Percentiles rank a stretch among this genome's conserved stretches.
These are phyloP conservation scores for Autographa gamma DNA, from an alignment of 2,888 invertebrate species.

Conservation along the genomic window DNA sequence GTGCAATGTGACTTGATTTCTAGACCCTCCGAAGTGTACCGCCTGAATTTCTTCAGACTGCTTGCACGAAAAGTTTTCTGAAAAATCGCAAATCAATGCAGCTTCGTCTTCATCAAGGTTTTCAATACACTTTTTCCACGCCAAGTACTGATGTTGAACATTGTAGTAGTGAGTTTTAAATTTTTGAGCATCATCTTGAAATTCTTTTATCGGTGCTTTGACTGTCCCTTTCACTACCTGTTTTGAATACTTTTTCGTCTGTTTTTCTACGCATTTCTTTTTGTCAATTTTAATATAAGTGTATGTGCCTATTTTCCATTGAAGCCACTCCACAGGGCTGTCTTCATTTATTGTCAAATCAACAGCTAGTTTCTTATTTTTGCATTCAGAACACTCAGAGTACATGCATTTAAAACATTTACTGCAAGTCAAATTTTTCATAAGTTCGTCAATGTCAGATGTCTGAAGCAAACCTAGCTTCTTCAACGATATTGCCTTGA, in stretches of 20 bases:
- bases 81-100: conserved; percentile 33
- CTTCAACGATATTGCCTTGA: conserved; percentile 27
- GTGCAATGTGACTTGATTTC: conserved; percentile 48
- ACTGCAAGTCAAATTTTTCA: conserved; percentile 31
- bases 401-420: conserved; percentile 38
- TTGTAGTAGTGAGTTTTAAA: conserved; percentile 18
- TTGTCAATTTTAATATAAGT: too few species aligned
- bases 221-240: too few species aligned
- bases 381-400: conserved; percentile 32
- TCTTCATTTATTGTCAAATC: conserved; percentile 13
- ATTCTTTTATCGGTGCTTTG: too few species aligned
- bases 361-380: conserved; percentile 27
- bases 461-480: conserved; percentile 37
- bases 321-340: conserved; percentile 10
- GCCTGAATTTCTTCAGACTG: conserved; percentile 35
- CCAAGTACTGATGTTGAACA: conserved; percentile 22
- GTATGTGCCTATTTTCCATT: too few species aligned
- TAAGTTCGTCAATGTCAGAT: conserved; percentile 32
- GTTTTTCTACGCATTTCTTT: too few species aligned
- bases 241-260: too few species aligned
- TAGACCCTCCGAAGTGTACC: conserved; percentile 48
- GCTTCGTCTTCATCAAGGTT: conserved; percentile 30
- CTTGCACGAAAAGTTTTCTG: conserved; percentile 38
- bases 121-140: conserved; percentile 20
- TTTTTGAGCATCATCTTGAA: background rate